These are phyloP conservation scores for Prorops nasuta DNA, from an alignment of 1,140 invertebrate genomes.

Conservation along the genomic window DNA sequence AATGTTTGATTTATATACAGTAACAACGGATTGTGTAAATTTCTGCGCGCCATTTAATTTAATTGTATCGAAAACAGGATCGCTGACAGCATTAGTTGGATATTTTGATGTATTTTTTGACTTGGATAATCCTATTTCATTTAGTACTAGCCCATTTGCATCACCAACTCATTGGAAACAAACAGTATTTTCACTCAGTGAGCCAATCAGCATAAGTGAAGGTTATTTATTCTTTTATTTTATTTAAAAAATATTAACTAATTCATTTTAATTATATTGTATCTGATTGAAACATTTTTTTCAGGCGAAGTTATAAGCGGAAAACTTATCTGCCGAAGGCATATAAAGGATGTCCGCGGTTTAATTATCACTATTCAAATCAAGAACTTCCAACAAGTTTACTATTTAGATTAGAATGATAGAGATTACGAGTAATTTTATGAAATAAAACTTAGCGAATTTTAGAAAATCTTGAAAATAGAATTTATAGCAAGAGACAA, in stretches of 20 bases:
- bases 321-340: slow-evolving; percentile 64
- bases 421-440: too few species aligned
- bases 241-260: slow-evolving; percentile 5
- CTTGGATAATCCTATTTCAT: slow-evolving; percentile 64
- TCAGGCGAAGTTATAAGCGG: slow-evolving; percentile 64
- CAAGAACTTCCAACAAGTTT: slow-evolving; percentile 45
- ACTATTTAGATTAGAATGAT: slow-evolving; percentile 45
- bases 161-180: slow-evolving; percentile 96
- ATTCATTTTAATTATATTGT: slow-evolving; percentile 7
- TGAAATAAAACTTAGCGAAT: too few species aligned
- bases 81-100: slow-evolving; percentile 83
- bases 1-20: slow-evolving; percentile 79
- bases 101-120: slow-evolving; percentile 93
- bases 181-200: slow-evolving; percentile 87
- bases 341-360: slow-evolving; percentile 61
- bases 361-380: slow-evolving; percentile 59
- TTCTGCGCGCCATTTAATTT: slow-evolving; percentile 80
- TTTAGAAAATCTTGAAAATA: slow-evolving; percentile 2
- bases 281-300: slow-evolving; percentile 26
- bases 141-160: slow-evolving; percentile 74
- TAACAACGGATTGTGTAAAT: slow-evolving; percentile 75
- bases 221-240: slow-evolving; percentile 53
- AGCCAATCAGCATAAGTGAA: slow-evolving; percentile 69
- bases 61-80: slow-evolving; percentile 67
- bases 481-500: too few species aligned